Evolutionary conservation across 2,797 vertebrate genomes (phyloP).

Genomic region (Periophthalmus magnuspinnatus): DNA sequence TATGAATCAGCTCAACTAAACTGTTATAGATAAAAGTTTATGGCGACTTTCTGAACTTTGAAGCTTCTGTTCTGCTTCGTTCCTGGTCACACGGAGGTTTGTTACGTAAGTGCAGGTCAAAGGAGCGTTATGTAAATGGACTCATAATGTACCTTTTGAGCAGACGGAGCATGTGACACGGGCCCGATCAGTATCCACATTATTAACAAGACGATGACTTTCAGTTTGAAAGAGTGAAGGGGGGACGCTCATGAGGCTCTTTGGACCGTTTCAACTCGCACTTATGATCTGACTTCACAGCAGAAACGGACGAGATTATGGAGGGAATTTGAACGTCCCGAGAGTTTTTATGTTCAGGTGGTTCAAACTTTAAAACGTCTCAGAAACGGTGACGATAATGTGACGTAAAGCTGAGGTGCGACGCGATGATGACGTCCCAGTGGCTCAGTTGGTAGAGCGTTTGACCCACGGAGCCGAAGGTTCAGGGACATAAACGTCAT

Average conservation of each 20-base stretch:
- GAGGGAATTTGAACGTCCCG: too few relatives aligned
- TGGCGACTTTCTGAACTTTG: neutral
- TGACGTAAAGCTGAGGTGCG: too few relatives aligned
- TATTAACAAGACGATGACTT: constrained; percentile 7
- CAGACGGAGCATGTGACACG: constrained; percentile 26
- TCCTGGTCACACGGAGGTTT: neutral
- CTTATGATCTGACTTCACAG: neutral
- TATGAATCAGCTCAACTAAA: too few relatives aligned
- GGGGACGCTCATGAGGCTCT: neutral
- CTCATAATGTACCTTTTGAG: constrained; percentile 17
- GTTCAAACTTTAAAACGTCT: too few relatives aligned
- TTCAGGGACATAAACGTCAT: too few relatives aligned
- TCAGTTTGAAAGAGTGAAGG: neutral
- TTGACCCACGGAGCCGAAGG: too few relatives aligned
- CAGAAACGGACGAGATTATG: neutral
- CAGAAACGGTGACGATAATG: too few relatives aligned
- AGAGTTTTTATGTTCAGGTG: too few relatives aligned
- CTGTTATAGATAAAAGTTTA: neutral
- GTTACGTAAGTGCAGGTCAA: constrained; percentile 1
- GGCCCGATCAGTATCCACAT: neutral
- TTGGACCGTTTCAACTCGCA: neutral
- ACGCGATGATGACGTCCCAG: too few relatives aligned
- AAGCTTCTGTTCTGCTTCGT: too few relatives aligned
- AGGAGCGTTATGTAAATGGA: constrained; percentile 14
- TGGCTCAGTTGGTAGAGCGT: too few relatives aligned